Percentiles rank a stretch among this genome's conserved stretches.
phyloP scores from a whole-genome alignment of 2,797 vertebrate genomes.

The Sarcoramphus papa region DNA sequence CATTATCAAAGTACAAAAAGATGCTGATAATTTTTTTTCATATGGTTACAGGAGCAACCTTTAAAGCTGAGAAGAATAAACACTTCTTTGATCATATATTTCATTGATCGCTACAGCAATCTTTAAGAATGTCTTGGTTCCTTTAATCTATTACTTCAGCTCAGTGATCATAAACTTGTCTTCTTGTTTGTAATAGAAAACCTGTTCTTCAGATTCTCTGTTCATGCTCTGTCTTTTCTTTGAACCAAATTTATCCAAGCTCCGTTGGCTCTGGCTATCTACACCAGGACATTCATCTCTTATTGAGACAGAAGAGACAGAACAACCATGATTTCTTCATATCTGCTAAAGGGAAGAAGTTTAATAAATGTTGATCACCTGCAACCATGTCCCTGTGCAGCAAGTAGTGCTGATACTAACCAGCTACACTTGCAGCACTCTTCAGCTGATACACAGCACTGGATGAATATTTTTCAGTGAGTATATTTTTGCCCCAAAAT shows the following conservation, averaged over 20 bases:
- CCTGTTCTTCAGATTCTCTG: not conserved
- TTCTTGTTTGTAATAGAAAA: not conserved
- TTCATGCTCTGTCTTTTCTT: not conserved
- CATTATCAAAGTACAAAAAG: not conserved
- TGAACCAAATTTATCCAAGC: not conserved
- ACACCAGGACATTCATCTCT: not conserved
- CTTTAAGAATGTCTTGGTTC: not conserved
- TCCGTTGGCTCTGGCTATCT: not conserved
- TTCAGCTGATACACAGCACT: not conserved
- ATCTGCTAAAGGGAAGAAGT: not conserved
- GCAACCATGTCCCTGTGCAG: not conserved
- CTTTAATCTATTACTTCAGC: conserved; percentile 6
- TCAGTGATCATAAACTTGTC: not conserved
- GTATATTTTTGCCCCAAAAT: not conserved
- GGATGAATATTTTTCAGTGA: not conserved
- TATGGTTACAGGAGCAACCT: not conserved
- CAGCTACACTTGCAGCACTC: not conserved
- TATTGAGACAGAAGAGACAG: not conserved
- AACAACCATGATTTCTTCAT: not conserved
- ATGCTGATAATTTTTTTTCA: not conserved
- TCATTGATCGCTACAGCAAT: not conserved
- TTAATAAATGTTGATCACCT: not conserved
- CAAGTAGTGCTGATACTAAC: not conserved
- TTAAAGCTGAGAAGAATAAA: not conserved
- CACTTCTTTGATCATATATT: not conserved